Percentiles rank a stretch among this genome's conserved stretches.
Conservation (phyloP, 2,888 invertebrate species). For the Macaria liturata region DNA sequence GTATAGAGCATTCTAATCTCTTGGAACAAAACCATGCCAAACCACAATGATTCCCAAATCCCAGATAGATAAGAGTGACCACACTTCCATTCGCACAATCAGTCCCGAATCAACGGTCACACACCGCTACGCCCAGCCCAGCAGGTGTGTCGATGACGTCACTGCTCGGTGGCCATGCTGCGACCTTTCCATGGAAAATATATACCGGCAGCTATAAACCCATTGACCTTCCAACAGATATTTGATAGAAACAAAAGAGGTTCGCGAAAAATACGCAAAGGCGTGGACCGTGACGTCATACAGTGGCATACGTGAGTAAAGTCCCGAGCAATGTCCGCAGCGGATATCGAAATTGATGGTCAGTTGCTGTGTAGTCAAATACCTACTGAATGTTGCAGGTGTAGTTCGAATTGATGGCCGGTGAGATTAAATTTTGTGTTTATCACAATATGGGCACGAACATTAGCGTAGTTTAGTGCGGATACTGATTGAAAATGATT, state of each 20-base stretch:
- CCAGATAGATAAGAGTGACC: constrained; percentile 5
- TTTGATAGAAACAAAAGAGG: neutral
- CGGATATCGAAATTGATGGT: constrained; percentile 17
- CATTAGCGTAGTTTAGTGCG: too few relatives aligned
- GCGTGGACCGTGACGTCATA: constrained; percentile 11
- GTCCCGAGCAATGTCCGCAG: constrained; percentile 11
- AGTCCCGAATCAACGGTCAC: neutral
- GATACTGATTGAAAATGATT: too few relatives aligned
- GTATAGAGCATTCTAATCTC: too few relatives aligned
- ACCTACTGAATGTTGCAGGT: too few relatives aligned
- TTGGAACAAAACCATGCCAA: too few relatives aligned
- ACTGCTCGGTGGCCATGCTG: constrained; percentile 5
- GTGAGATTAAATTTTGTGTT: too few relatives aligned
- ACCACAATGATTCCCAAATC: too few relatives aligned
- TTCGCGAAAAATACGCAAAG: neutral
- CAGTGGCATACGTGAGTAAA: neutral
- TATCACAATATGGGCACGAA: too few relatives aligned
- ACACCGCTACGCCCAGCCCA: constrained; percentile 4
- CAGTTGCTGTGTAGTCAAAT: neutral
- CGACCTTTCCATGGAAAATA: neutral
- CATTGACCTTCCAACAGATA: neutral
- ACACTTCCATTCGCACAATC: constrained; percentile 2
- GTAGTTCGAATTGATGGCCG: too few relatives aligned
- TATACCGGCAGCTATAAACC: too few relatives aligned
- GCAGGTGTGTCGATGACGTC: constrained; percentile 18